Conservation (phyloP, 2,888 invertebrate species). For the Cataglyphis livida region DNA sequence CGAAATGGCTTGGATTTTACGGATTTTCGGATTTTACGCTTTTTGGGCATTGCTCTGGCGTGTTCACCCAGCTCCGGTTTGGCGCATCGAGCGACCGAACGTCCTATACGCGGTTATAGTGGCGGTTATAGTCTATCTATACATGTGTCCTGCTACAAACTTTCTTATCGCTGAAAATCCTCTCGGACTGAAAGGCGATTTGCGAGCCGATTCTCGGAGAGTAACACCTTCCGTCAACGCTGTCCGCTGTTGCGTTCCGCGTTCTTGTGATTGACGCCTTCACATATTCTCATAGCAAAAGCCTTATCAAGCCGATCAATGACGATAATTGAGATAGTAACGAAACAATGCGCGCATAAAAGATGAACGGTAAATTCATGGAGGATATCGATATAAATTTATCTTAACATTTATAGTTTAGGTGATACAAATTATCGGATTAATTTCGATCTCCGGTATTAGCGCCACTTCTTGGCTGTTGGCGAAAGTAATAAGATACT, state of each 20-base stretch:
- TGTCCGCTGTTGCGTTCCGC: slow-evolving; percentile 18
- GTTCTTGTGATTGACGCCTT: slow-evolving; percentile 13
- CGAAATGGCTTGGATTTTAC: slow-evolving; percentile 77
- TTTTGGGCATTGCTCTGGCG: slow-evolving; percentile 68
- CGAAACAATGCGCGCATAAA: background rate
- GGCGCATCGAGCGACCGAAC: slow-evolving; percentile 50
- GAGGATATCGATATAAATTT: slow-evolving; percentile 1
- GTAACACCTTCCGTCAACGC: slow-evolving; percentile 50
- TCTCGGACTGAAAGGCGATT: slow-evolving; percentile 69
- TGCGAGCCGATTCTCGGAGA: slow-evolving; percentile 58
- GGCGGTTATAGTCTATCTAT: background rate
- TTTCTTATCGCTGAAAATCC: slow-evolving; percentile 69
- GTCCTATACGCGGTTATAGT: slow-evolving; percentile 19
- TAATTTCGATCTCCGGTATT: slow-evolving; percentile 26
- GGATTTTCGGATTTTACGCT: slow-evolving; percentile 81
- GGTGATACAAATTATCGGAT: slow-evolving; percentile 20
- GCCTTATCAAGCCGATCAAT: slow-evolving; percentile 11
- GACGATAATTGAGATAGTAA: slow-evolving; percentile 50
- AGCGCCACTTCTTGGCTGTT: slow-evolving; percentile 12
- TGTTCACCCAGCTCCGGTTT: slow-evolving; percentile 34
- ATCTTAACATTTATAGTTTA: no score
- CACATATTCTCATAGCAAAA: background rate
- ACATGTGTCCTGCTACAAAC: slow-evolving; percentile 57
- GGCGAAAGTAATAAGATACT: slow-evolving; percentile 45
- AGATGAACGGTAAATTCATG: slow-evolving; percentile 36